phyloP scores from a whole-genome alignment of 2,888 invertebrate genomes.

The Glaucopsyche alexis region DNA sequence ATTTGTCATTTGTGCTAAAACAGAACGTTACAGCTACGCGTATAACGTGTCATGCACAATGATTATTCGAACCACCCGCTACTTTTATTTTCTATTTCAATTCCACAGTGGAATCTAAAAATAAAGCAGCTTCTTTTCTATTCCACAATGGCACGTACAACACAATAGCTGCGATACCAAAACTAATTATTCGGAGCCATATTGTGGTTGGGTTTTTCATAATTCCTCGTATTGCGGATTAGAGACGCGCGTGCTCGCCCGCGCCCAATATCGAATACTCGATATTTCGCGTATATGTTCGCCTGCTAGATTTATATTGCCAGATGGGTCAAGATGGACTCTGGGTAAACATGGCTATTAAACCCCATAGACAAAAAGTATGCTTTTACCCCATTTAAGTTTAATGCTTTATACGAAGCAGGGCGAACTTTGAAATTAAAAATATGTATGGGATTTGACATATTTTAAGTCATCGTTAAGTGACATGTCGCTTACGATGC shows the following conservation, averaged over 20 bases:
- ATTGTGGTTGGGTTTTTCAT: conserved; percentile 26
- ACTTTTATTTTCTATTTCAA: conserved; percentile 9
- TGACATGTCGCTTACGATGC: too few relatives aligned
- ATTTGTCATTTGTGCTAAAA: too few relatives aligned
- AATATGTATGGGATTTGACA: too few relatives aligned
- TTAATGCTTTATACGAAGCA: too few relatives aligned
- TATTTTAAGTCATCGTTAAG: too few relatives aligned
- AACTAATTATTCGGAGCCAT: conserved; percentile 26
- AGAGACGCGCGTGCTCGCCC: conserved; percentile 6
- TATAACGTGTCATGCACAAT: too few relatives aligned
- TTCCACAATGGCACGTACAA: neutral
- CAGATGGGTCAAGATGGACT: neutral
- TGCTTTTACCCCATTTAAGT: too few relatives aligned
- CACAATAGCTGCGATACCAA: conserved; percentile 15
- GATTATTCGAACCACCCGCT: neutral
- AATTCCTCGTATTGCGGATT: conserved; percentile 11
- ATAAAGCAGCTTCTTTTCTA: conserved; percentile 13
- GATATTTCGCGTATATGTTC: neutral
- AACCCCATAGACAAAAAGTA: too few relatives aligned
- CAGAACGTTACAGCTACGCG: too few relatives aligned
- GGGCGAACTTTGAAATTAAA: too few relatives aligned
- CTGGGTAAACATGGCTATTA: too few relatives aligned
- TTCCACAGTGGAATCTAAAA: neutral
- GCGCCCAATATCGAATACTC: conserved; percentile 1
- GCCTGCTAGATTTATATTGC: neutral